phyloP scores from a whole-genome alignment of 2,888 invertebrate species.

The Euclidia mi region DNA sequence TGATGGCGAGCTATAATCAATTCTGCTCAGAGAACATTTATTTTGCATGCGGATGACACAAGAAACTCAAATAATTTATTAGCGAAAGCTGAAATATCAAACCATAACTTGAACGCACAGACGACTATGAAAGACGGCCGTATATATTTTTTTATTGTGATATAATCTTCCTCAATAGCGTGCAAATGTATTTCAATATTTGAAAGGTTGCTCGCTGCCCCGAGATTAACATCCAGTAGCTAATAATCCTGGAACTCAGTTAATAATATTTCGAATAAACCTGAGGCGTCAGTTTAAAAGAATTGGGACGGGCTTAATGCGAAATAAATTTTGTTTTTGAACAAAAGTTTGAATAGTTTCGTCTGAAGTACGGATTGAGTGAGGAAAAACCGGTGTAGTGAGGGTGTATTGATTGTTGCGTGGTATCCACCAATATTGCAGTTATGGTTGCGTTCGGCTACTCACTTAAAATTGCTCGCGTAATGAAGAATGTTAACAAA shows the following conservation, averaged over 20 bases:
- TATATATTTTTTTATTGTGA: not conserved
- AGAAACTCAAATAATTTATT: slow-evolving; percentile 35
- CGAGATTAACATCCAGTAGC: slow-evolving; percentile 4
- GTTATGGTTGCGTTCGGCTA: slow-evolving; percentile 29
- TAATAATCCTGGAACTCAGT: slow-evolving; percentile 23
- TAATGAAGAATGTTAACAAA: too few relatives aligned
- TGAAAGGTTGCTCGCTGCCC: not conserved
- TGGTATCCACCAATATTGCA: slow-evolving; percentile 29
- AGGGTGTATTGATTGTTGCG: slow-evolving; percentile 17
- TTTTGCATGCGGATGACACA: slow-evolving; percentile 41
- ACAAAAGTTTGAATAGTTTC: slow-evolving; percentile 33
- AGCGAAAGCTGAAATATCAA: slow-evolving; percentile 32
- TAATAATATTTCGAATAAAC: slow-evolving; percentile 34
- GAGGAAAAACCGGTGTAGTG: slow-evolving; percentile 17
- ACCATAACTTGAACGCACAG: slow-evolving; percentile 19
- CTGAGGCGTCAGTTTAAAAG: slow-evolving; percentile 32
- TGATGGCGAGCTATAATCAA: slow-evolving; percentile 63
- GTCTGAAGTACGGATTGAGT: slow-evolving; percentile 26
- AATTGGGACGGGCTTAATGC: slow-evolving; percentile 38
- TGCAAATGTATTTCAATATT: not conserved
- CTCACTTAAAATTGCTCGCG: slow-evolving; percentile 40
- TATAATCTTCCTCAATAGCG: not conserved
- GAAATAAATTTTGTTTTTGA: slow-evolving; percentile 43
- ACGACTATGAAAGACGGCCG: not conserved
- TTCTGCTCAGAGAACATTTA: slow-evolving; percentile 48